Percentiles rank a stretch among this genome's conserved stretches.
Evolutionary conservation across 1,140 invertebrate species (phyloP).

Genomic region (Drosophila tropicalis): DNA sequence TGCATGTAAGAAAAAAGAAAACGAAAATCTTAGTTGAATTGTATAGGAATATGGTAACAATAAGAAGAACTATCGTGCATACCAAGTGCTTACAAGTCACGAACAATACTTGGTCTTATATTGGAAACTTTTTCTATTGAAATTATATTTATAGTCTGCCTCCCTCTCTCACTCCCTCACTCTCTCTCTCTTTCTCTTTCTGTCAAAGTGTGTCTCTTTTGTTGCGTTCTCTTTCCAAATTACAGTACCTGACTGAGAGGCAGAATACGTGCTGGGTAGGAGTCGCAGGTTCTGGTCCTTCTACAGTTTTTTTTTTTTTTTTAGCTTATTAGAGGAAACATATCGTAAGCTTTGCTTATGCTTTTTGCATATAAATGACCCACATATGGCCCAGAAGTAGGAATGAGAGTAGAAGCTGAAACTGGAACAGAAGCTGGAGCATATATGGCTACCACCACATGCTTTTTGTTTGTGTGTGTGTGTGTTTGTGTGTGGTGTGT

Average conservation of each 20-base stretch:
- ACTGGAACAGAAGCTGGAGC: slow-evolving; percentile 6
- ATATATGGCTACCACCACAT: slow-evolving; percentile 18
- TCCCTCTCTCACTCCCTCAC: neutral
- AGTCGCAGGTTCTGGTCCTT: neutral
- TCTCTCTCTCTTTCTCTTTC: neutral
- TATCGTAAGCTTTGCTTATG: slow-evolving; percentile 66
- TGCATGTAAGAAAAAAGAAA: neutral
- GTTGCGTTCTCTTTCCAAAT: slow-evolving; percentile 29
- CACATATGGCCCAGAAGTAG: slow-evolving; percentile 41
- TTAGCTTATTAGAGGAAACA: slow-evolving; percentile 68
- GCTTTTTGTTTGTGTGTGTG: slow-evolving; percentile 12
- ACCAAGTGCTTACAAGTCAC: slow-evolving; percentile 35
- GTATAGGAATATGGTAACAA: slow-evolving; percentile 17
- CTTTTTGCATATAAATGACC: slow-evolving; percentile 79
- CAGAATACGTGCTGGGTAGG: slow-evolving; percentile 35
- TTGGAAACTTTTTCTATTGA: slow-evolving; percentile 58
- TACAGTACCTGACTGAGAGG: slow-evolving; percentile 43
- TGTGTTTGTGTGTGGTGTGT: neutral
- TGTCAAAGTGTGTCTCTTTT: slow-evolving; percentile 10
- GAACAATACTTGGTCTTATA: slow-evolving; percentile 48
- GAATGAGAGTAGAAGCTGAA: slow-evolving; percentile 1
- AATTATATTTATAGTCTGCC: slow-evolving; percentile 50
- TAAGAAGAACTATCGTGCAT: slow-evolving; percentile 24
- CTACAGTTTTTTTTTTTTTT: slow-evolving; percentile 19
- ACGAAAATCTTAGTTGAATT: slow-evolving; percentile 3